Percentiles rank a stretch among this genome's conserved stretches.
Conservation (phyloP, 2,113 vertebrate species). For the Callionymus lyra region DNA sequence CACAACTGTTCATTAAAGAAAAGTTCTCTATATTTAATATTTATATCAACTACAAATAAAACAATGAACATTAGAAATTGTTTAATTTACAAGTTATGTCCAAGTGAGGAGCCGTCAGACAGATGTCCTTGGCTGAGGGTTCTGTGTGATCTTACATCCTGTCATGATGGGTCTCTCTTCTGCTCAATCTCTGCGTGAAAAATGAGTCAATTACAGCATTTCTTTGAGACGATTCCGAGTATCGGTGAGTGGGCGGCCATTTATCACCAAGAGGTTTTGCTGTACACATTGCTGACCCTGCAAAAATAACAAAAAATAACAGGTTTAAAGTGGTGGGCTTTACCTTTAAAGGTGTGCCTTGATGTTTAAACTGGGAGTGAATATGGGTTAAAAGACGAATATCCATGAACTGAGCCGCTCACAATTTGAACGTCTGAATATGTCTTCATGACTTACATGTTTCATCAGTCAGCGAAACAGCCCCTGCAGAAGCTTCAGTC, state of each 20-base stretch:
- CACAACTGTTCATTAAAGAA: too few species aligned
- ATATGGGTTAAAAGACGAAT: conserved; percentile 16
- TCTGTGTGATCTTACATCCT: conserved; percentile 26
- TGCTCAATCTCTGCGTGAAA: conserved; percentile 41
- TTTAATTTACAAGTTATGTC: too few species aligned
- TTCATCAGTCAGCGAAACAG: too few species aligned
- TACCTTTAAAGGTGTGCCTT: conserved; percentile 6
- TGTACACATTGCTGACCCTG: conserved; percentile 50
- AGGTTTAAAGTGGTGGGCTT: conserved; percentile 39
- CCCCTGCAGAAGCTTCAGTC: too few species aligned
- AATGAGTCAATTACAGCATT: conserved; percentile 53
- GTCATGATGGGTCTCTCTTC: conserved; percentile 19
- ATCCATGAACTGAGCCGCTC: conserved; percentile 28
- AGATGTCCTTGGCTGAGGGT: conserved; percentile 27
- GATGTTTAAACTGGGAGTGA: conserved; percentile 5
- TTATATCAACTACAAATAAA: too few species aligned
- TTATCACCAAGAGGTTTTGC: conserved; percentile 53
- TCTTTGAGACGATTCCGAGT: conserved; percentile 45
- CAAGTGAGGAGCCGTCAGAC: background rate
- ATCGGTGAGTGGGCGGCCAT: conserved; percentile 40
- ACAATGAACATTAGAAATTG: too few species aligned
- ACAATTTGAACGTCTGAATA: too few species aligned
- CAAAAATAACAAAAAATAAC: conserved; percentile 47
- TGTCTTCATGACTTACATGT: too few species aligned
- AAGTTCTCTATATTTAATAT: too few species aligned